Conservation (phyloP, 2,113 vertebrate species). For the Urocolius indicus region DNA sequence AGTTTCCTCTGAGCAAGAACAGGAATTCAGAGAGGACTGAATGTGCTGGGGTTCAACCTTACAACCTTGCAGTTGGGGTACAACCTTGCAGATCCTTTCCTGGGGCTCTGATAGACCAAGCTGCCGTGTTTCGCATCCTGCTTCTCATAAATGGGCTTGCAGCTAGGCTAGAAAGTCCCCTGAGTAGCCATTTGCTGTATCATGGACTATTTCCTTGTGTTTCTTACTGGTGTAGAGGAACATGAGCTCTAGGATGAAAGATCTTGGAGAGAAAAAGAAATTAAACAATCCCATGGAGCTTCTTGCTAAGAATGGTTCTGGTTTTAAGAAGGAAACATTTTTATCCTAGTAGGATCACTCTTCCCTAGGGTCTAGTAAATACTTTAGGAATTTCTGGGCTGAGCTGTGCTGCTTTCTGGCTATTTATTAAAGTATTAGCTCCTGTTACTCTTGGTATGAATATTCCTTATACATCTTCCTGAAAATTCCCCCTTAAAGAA, state of each 20-base stretch:
- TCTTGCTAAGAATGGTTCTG: background rate
- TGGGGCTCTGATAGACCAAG: background rate
- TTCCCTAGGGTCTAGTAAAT: background rate
- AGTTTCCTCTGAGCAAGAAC: background rate
- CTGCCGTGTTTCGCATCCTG: background rate
- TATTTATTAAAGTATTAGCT: background rate
- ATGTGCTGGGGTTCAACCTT: background rate
- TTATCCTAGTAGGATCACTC: background rate
- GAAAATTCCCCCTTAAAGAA: background rate
- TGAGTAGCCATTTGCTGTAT: background rate
- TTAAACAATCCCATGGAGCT: background rate
- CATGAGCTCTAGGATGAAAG: background rate
- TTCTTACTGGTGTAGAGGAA: background rate
- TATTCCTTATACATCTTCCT: conserved; percentile 12
- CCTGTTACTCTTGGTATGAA: background rate
- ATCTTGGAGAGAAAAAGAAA: background rate
- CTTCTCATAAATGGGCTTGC: background rate
- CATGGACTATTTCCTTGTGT: background rate
- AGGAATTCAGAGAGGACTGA: fast-evolving
- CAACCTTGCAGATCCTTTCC: background rate
- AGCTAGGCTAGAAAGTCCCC: background rate
- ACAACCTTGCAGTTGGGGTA: background rate
- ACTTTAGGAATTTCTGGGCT: background rate
- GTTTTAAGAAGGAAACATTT: conserved; percentile 23
- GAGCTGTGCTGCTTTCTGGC: background rate